These are phyloP conservation scores for Dryococelus australis DNA, from an alignment of 2,888 invertebrate species.

Conservation along the genomic window DNA sequence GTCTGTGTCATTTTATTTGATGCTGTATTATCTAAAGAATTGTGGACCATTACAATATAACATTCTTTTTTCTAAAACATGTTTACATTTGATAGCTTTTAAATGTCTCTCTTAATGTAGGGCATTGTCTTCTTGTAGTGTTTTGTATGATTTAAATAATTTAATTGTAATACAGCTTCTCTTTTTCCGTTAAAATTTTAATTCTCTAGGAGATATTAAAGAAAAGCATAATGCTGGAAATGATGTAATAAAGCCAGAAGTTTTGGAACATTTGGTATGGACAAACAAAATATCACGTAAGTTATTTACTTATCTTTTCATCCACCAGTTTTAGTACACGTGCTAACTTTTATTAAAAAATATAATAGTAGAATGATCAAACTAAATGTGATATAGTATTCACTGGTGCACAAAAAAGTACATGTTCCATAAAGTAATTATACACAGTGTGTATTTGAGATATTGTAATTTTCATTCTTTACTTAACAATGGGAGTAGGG, in stretches of 20 bases:
- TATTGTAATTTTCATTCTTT: not conserved
- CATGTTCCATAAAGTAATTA: not conserved
- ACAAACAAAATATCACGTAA: not conserved
- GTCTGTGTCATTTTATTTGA: not conserved
- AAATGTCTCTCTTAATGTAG: not conserved
- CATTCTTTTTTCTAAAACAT: too few species aligned
- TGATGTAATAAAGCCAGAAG: slow-evolving; percentile 16
- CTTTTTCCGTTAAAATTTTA: not conserved
- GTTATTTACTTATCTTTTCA: not conserved
- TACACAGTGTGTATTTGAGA: not conserved
- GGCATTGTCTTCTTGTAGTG: not conserved
- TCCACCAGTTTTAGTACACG: not conserved
- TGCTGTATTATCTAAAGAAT: too few species aligned
- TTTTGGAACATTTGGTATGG: slow-evolving; percentile 7
- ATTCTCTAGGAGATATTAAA: slow-evolving; percentile 9
- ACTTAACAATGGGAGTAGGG: too few species aligned
- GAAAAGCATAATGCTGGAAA: not conserved
- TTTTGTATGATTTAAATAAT: not conserved
- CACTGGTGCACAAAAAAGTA: not conserved
- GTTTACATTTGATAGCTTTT: not conserved
- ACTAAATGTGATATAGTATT: not conserved
- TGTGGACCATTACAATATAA: too few species aligned
- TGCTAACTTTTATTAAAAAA: not conserved
- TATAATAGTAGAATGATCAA: not conserved
- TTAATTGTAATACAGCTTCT: not conserved